Evolutionary conservation across 2,888 invertebrate species (phyloP).

Genomic region (Eilema sororculum): DNA sequence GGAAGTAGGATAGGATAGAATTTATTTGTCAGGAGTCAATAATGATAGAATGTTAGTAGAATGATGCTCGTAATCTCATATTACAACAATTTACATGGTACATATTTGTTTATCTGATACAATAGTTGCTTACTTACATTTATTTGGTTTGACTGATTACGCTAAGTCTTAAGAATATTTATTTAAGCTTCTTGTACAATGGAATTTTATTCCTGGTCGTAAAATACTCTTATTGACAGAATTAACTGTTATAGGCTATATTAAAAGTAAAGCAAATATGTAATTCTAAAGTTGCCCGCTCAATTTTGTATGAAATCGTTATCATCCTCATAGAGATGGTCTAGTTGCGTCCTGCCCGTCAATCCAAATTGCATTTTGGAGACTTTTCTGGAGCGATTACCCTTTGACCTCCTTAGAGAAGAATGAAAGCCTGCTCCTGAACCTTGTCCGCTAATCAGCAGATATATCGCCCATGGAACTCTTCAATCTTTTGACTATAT

Average conservation of each 20-base stretch:
- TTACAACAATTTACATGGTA: not conserved
- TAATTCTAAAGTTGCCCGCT: not conserved
- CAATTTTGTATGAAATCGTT: not conserved
- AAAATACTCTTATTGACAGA: conserved; percentile 1
- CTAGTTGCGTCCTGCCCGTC: too few species aligned
- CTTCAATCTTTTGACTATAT: too few species aligned
- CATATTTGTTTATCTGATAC: conserved; percentile 2
- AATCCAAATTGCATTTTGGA: too few species aligned
- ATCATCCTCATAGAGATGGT: not conserved
- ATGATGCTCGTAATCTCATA: not conserved
- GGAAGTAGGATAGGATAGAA: too few species aligned
- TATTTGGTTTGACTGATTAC: not conserved
- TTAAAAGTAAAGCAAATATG: not conserved
- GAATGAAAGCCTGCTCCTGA: not conserved
- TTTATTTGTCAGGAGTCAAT: not conserved
- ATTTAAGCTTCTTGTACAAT: conserved; percentile 9
- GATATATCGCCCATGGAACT: too few species aligned
- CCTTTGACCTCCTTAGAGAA: too few species aligned
- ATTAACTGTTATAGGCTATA: not conserved
- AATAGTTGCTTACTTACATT: not conserved
- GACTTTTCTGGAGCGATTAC: too few species aligned
- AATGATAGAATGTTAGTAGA: not conserved
- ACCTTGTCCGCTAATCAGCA: not conserved
- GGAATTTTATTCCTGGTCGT: not conserved
- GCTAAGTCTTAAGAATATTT: not conserved